Conservation (phyloP, 2,113 vertebrate species). For the Catagonus wagneri region DNA sequence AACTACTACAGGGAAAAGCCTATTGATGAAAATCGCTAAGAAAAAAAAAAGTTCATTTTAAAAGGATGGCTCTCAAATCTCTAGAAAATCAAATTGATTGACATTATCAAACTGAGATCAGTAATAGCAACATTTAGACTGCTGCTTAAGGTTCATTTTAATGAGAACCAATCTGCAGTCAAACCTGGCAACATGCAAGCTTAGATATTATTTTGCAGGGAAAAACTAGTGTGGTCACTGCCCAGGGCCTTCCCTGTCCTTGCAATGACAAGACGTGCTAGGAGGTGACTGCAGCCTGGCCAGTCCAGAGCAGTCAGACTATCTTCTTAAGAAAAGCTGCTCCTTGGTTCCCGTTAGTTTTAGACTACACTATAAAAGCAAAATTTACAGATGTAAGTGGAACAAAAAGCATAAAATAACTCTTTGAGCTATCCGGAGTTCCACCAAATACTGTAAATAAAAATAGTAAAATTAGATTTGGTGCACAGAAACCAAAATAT, state of each 20-base stretch:
- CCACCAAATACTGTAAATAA: neutral
- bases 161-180: neutral
- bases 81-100: neutral
- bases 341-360: neutral
- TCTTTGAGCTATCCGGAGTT: neutral
- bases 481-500: neutral
- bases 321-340: neutral
- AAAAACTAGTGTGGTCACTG: neutral
- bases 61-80: neutral
- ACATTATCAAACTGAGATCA: neutral
- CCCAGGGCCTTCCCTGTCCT: neutral
- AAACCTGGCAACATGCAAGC: neutral
- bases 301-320: neutral
- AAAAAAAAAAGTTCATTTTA: neutral
- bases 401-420: slow-evolving; percentile 39
- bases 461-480: neutral
- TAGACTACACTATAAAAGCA: neutral
- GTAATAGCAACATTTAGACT: neutral
- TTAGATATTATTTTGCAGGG: neutral
- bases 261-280: neutral
- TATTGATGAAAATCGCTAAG: neutral
- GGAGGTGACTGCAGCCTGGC: neutral
- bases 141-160: neutral
- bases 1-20: slow-evolving; percentile 10
- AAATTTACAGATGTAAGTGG: neutral